Base-by-base conservation (phyloP, 2,113 vertebrate species). In the Henicopernis longicauda region DNA sequence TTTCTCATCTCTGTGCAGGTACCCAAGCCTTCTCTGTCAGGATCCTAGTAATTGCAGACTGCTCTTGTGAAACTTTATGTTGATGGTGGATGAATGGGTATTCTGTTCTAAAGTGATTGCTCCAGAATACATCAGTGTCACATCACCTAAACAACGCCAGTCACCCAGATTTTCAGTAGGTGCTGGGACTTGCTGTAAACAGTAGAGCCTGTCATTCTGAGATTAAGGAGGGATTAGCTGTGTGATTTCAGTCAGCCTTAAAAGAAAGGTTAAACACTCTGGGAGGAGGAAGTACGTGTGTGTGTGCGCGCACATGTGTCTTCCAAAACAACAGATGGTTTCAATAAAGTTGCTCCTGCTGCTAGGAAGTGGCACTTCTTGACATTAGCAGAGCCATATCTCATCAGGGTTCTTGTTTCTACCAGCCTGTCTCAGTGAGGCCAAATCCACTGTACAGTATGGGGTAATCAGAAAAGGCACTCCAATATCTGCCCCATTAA, bases 321-420 rank as follows among this genome's bases (percentile, higher is more conserved):
- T 89, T 95, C 94, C 86, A 91, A 96, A 95, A 97, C 84, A 97
- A 96, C 94, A 97, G 94, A 96, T 90, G 92, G 88, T 87, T 96
- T 90, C 85, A 91, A 93, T 95, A 82, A 97, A 94, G 95, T 95
- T 91, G 40, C 83, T 93, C 93, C 93, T 66, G 91, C 91, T 93
- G 94, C 86, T 95, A 71, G 87, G 78, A 95, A 94, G 82, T 94
- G 90, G 91, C 82, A 85, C 93, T 96, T 94, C 80, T 93, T 95
- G 92, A 85, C 85, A 89, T 70, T 61, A 90, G 87, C 95, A 83
- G 81, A 95, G 89, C 86, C 49, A 7, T 16, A 90, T 50, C 92
- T 77, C 79, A 82, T 86, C 83, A 89, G 93, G 85, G 73, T 83
- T 97, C 97, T 97, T 97, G 94, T 96, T 96, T 89, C 93, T 86